These are phyloP conservation scores for Linurgus olivaceus DNA, from an alignment of 2,797 vertebrate species.

Conservation along the genomic window DNA sequence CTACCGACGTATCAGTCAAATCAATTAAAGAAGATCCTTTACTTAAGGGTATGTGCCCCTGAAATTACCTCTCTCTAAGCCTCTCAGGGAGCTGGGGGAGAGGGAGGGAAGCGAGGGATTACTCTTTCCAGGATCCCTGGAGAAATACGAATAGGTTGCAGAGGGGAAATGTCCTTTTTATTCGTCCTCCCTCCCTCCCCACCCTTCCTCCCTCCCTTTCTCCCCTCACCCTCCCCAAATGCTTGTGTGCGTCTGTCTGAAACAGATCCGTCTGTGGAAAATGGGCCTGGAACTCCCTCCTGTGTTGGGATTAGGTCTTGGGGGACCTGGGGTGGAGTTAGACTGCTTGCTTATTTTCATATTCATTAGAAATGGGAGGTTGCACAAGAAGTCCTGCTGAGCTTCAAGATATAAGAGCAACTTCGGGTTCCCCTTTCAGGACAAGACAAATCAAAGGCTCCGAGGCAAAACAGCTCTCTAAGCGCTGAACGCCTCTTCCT, in stretches of 20 bases:
- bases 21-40: conserved; percentile 51
- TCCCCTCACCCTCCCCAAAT: not conserved
- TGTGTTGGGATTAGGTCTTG: conserved; percentile 56
- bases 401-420: conserved; percentile 88
- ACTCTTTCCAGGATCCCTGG: conserved; percentile 26
- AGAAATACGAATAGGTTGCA: conserved; percentile 35
- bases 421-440: conserved; percentile 76
- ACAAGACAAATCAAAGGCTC: conserved; percentile 80
- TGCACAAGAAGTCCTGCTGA: conserved; percentile 77
- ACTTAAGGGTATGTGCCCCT: conserved; percentile 44
- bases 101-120: not conserved
- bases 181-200: not conserved
- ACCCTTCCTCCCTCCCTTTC: not conserved
- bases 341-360: conserved; percentile 77
- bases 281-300: conserved; percentile 69
- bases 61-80: conserved; percentile 36
- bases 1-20: not conserved
- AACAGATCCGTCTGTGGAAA: conserved; percentile 59
- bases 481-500: conserved; percentile 29
- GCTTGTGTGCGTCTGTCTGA: conserved; percentile 4
- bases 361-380: conserved; percentile 84
- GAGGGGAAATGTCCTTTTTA: conserved; percentile 21
- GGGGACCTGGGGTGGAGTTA: conserved; percentile 86
- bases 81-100: not conserved
- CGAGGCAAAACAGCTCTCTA: conserved; percentile 52